Conservation (phyloP, 2,113 vertebrate species). For the Symphodus melops region DNA sequence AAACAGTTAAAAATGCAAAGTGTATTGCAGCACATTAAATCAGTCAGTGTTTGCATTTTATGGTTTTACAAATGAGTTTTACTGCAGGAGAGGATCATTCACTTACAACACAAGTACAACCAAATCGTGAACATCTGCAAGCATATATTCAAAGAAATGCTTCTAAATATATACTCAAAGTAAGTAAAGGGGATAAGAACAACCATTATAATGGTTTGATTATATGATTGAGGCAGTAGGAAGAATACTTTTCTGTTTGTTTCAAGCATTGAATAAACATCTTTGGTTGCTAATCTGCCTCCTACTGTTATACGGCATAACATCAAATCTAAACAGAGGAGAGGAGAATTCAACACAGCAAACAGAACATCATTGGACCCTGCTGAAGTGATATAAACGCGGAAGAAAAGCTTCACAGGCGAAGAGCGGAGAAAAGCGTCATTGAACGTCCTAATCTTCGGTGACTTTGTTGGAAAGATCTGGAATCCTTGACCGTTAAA, state of each 20-base stretch:
- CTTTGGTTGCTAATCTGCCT: conserved; percentile 9
- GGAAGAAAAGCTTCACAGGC: conserved; percentile 23
- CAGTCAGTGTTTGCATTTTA: not conserved
- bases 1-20: not conserved
- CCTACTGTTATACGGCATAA: not conserved
- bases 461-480: conserved; percentile 80
- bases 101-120: too few relatives aligned
- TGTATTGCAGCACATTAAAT: not conserved
- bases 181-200: not conserved
- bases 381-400: conserved; percentile 15
- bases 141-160: too few relatives aligned
- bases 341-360: conserved; percentile 20
- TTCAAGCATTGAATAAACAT: not conserved
- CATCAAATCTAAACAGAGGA: conserved; percentile 12
- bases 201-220: too few relatives aligned
- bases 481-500: conserved; percentile 80
- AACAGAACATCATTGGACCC: conserved; percentile 26
- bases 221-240: too few relatives aligned
- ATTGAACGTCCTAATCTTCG: conserved; percentile 68
- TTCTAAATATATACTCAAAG: too few relatives aligned
- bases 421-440: conserved; percentile 39
- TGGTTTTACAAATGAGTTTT: too few relatives aligned
- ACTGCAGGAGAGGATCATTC: too few relatives aligned
- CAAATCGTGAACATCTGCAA: too few relatives aligned
- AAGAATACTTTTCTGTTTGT: too few relatives aligned